phyloP scores from a whole-genome alignment of 2,888 invertebrate species.

The Marronus borbonicus region DNA sequence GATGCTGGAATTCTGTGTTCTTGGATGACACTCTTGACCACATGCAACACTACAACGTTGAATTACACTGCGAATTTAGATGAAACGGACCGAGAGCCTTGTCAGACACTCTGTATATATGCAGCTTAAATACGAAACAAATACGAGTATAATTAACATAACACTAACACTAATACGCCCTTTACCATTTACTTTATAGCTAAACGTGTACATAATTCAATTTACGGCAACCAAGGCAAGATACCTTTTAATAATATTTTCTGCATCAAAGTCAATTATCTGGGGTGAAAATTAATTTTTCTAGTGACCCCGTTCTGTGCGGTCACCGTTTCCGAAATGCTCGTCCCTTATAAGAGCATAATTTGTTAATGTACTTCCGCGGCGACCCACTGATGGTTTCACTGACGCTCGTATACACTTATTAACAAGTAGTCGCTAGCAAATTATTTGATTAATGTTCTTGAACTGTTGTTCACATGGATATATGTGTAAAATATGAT shows the following conservation, averaged over 20 bases:
- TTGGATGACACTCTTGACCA: too few species aligned
- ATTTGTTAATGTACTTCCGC: constrained; percentile 39
- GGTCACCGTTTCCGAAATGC: constrained; percentile 26
- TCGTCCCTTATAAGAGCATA: background rate
- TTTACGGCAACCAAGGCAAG: constrained; percentile 8
- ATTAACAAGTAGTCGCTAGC: constrained; percentile 23
- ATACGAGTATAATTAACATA: background rate
- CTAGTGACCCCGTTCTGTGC: constrained; percentile 17
- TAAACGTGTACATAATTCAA: constrained; percentile 26
- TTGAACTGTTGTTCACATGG: background rate
- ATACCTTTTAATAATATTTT: constrained; percentile 24
- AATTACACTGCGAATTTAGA: too few species aligned
- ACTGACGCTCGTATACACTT: background rate
- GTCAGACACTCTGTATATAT: too few species aligned
- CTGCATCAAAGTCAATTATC: constrained; percentile 36
- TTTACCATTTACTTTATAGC: background rate
- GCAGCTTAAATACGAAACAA: background rate
- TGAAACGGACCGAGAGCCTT: too few species aligned
- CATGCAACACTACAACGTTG: too few species aligned
- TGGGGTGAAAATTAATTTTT: constrained; percentile 32
- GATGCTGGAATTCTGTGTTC: too few species aligned
- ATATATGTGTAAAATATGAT: background rate
- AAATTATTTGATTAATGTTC: constrained; percentile 30
- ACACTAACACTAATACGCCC: background rate
- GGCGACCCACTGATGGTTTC: constrained; percentile 6